Base-by-base conservation (phyloP, 2,797 vertebrate species). In the Falco novaeseelandiae region DNA sequence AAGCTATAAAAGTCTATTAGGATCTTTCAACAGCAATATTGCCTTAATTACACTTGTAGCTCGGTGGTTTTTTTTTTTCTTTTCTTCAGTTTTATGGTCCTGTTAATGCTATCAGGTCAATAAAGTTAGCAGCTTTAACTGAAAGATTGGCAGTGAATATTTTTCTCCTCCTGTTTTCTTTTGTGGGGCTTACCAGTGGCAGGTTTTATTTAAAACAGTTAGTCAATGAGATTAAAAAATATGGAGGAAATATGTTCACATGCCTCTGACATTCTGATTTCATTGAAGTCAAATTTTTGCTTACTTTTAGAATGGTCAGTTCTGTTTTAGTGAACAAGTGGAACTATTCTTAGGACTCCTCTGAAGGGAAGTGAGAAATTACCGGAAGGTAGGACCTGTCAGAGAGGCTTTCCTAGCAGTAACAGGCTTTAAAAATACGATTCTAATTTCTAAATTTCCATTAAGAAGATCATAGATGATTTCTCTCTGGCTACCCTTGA, bases 31-130 rank as follows among this genome's bases (percentile, higher is more conserved):
- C 25, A 91, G 15, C 63, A 83, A 25, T 44, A 71, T 51, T 94
- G n/a, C 58, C 51, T 96, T 96, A 91, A 92, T 96, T 97, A 96
- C 84, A 91, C 17, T 69, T 85, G 76, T 85, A 91, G 70, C 27
- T 34, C 34, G 34, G 34, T 34, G 34, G 34, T 36, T 36, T 7
- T 67, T 93, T 84, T 17, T 3, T 0, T 52, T 81, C 5, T 82
- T 67, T 92, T 81, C n/a, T 91, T 92, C 81, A 70, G 36, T 78
- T 97, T 95, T 95, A 83, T 76, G n/a, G 22, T 46, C 49, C 13
- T 59, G 44, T 70, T 83, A 91, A 77, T 58, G 51, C 22, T 70
- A 81, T 83, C 14, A 73, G 55, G 82, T 97, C 93, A 93, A 85
- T 92, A 90, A 93, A 95, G 34, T 72, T 83, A 87, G 48, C 61